These are phyloP conservation scores for Microtus oregoni DNA, from an alignment of 2,113 vertebrate genomes.

Conservation along the genomic window DNA sequence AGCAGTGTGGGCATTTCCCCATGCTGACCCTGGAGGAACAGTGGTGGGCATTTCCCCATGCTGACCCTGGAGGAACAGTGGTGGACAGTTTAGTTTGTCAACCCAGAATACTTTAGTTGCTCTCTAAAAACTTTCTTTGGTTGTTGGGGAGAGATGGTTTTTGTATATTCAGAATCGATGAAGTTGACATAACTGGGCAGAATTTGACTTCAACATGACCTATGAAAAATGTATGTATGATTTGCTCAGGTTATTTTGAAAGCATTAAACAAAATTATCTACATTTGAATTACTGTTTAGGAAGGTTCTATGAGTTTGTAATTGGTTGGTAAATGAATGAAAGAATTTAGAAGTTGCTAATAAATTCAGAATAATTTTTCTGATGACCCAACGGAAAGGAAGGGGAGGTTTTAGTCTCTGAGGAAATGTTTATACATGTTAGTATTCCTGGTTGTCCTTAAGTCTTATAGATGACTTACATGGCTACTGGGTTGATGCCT, in stretches of 20 bases:
- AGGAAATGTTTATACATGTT: constrained; percentile 45
- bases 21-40: too few species aligned
- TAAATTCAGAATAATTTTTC: constrained; percentile 28
- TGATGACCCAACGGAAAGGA: constrained; percentile 33
- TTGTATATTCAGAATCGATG: not conserved
- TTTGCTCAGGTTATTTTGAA: constrained; percentile 16
- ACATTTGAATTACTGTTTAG: not conserved
- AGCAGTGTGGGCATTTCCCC: not conserved
- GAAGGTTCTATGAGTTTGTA: not conserved
- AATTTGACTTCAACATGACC: constrained; percentile 4
- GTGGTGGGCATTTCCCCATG: not conserved
- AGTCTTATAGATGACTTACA: not conserved
- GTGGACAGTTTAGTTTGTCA: not conserved
- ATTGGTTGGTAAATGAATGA: not conserved
- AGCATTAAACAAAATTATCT: not conserved
- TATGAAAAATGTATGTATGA: not conserved
- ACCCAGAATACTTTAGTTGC: not conserved
- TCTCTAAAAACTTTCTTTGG: not conserved
- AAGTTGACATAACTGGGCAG: not conserved
- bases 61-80: not conserved
- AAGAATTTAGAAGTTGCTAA: constrained; percentile 43
- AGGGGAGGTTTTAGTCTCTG: constrained; percentile 16
- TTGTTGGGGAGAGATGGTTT: not conserved
- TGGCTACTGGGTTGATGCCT: not conserved
- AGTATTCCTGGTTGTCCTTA: not conserved